phyloP scores from a whole-genome alignment of 2,113 vertebrate species.

The human region DNA sequence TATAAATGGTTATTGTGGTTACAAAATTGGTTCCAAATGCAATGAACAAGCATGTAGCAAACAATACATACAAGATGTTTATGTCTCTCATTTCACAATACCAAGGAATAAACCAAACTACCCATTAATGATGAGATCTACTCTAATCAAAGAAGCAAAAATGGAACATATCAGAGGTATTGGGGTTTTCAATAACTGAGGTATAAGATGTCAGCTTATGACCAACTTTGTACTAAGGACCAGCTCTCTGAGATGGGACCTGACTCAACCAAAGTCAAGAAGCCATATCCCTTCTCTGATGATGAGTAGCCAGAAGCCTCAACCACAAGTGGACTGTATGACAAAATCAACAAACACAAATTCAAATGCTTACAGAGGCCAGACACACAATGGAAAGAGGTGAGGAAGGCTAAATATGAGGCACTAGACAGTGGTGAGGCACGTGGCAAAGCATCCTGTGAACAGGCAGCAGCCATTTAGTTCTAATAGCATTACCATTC shows the following conservation, averaged over 20 bases:
- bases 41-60: not conserved
- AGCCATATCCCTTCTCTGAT: not conserved
- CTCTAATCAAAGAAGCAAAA: not conserved
- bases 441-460: not conserved
- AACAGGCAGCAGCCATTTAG: not conserved
- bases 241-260: not conserved
- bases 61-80: not conserved
- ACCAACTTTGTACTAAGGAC: not conserved
- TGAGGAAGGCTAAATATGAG: not conserved
- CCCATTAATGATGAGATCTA: not conserved
- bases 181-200: not conserved
- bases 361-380: not conserved
- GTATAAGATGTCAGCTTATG: not conserved
- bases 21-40: not conserved
- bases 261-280: not conserved
- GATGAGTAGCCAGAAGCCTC: not conserved
- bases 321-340: not conserved
- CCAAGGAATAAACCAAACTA: not conserved
- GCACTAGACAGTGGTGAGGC: rapidly evolving
- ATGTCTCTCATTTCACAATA: not conserved
- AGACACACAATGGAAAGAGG: rapidly evolving
- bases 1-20: not conserved
- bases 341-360: not conserved
- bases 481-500: not conserved
- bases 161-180: not conserved